These are phyloP conservation scores for Autographa gamma DNA, from an alignment of 2,888 invertebrate genomes.

Conservation along the genomic window DNA sequence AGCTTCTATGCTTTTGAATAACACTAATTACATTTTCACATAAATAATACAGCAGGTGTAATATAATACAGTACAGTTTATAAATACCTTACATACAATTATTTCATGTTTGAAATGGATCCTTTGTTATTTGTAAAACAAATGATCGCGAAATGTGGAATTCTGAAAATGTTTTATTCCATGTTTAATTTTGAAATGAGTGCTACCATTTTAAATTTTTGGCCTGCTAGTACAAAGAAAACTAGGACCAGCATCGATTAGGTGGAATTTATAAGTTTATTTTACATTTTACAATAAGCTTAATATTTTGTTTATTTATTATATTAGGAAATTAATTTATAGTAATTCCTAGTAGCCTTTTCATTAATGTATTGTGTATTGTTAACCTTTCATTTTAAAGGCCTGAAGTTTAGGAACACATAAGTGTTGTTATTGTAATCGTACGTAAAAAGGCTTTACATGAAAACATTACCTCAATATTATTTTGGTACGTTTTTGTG, in stretches of 20 bases:
- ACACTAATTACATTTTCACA: slow-evolving; percentile 8
- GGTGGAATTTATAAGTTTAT: too few species aligned
- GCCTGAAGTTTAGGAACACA: neutral
- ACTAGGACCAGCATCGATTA: too few species aligned
- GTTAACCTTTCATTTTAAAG: neutral
- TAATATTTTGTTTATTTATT: too few species aligned
- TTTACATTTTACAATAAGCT: too few species aligned
- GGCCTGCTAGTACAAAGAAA: too few species aligned
- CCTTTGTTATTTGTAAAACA: neutral
- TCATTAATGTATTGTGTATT: neutral
- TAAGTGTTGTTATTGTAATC: neutral
- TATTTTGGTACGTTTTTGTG: neutral
- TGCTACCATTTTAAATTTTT: too few species aligned
- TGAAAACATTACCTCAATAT: neutral
- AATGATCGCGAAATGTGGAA: neutral
- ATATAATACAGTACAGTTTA: neutral
- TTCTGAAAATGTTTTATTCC: neutral
- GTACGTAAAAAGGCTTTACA: neutral
- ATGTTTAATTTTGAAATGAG: neutral
- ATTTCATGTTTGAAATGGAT: neutral
- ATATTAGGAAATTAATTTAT: too few species aligned
- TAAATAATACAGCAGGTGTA: neutral
- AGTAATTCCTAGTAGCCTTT: neutral
- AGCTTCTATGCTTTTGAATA: neutral
- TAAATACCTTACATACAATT: neutral